A percentile compares a stretch with the other conserved stretches of the same genome.
These are phyloP conservation scores for Lasioglossum zephyrum DNA, from an alignment of 2,888 invertebrate species.

Conservation along the genomic window DNA sequence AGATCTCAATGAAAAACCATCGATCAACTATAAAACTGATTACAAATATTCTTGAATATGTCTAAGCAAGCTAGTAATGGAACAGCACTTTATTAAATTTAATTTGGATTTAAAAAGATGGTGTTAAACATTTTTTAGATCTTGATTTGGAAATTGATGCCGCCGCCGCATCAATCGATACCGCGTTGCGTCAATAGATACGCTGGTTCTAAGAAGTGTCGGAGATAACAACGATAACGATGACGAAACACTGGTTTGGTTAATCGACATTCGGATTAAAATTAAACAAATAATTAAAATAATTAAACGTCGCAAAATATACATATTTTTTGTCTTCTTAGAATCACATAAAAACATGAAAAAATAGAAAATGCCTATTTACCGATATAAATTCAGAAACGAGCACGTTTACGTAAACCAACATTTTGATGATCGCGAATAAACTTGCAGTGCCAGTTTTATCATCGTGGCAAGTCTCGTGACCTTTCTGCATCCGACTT, in stretches of 20 bases:
- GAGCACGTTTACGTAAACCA: not conserved
- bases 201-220: no score
- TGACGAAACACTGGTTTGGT: no score
- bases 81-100: not conserved
- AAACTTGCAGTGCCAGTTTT: conserved; percentile 22
- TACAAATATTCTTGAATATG: not conserved
- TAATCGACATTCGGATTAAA: no score
- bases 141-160: not conserved
- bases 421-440: not conserved
- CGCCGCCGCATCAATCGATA: no score
- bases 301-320: not conserved
- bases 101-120: not conserved
- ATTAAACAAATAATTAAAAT: no score
- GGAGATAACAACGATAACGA: no score
- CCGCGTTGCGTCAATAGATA: no score
- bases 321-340: not conserved
- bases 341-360: not conserved
- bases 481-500: conserved; percentile 36
- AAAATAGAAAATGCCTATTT: not conserved
- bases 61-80: not conserved
- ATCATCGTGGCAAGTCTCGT: conserved; percentile 35
- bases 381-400: not conserved
- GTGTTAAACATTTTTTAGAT: not conserved
- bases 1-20: not conserved
- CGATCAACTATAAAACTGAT: not conserved